Conservation (phyloP, 1,140 invertebrate genomes). For the Tetramorium simillimum region DNA sequence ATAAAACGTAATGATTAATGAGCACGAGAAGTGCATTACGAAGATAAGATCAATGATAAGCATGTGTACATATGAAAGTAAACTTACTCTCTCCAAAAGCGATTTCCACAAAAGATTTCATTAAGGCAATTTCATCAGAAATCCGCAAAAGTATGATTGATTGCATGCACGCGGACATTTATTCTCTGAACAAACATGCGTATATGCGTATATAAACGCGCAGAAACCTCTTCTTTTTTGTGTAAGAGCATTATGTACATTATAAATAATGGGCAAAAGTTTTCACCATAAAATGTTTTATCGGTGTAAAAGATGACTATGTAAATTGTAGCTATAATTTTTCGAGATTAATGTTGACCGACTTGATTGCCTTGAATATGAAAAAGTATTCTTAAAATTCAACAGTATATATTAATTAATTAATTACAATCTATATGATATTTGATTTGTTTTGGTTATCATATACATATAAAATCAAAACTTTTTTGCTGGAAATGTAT, state of each 20-base stretch:
- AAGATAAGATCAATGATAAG: background rate
- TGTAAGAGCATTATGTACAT: background rate
- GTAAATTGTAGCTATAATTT: background rate
- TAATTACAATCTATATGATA: background rate
- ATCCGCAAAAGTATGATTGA: slow-evolving; percentile 39
- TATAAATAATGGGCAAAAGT: background rate
- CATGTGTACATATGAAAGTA: background rate
- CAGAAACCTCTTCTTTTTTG: background rate
- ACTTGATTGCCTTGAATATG: background rate
- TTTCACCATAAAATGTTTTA: background rate
- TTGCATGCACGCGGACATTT: slow-evolving; percentile 18
- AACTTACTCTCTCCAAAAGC: slow-evolving; percentile 7
- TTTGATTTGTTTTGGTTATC: background rate
- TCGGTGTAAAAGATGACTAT: background rate
- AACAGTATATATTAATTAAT: background rate
- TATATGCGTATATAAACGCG: background rate
- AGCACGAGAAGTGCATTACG: background rate
- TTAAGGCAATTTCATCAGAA: slow-evolving; percentile 26
- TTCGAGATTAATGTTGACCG: background rate
- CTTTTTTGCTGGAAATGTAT: background rate
- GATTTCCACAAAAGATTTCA: slow-evolving; percentile 23
- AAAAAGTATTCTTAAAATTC: background rate
- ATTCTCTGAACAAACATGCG: background rate
- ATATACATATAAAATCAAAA: background rate
- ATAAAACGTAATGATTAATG: background rate